Evolutionary conservation across 2,888 invertebrate genomes (phyloP).

Genomic region (Lamellibrachia satsuma): DNA sequence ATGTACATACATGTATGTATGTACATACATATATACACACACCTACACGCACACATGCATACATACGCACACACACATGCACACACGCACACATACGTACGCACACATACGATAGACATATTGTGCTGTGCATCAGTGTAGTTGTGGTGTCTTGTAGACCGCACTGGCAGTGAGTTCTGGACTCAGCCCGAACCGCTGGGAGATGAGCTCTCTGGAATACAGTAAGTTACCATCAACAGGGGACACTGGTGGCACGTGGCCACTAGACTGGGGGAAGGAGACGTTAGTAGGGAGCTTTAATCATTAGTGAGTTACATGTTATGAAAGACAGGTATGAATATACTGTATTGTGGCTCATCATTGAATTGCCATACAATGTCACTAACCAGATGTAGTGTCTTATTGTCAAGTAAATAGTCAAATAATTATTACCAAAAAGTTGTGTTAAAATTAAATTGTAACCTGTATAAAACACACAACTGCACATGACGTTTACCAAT

Average conservation of each 20-base stretch:
- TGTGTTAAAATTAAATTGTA: too few relatives aligned
- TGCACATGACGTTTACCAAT: too few relatives aligned
- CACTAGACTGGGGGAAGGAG: not conserved
- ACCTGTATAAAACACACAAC: too few relatives aligned
- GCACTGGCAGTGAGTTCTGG: slow-evolving; percentile 66
- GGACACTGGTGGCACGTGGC: not conserved
- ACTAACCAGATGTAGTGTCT: not conserved
- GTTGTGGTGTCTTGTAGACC: slow-evolving; percentile 50
- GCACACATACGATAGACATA: not conserved
- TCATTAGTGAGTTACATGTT: not conserved
- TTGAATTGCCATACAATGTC: too few relatives aligned
- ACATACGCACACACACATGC: not conserved
- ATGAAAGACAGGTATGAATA: not conserved
- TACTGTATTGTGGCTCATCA: not conserved
- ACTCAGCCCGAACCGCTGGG: slow-evolving; percentile 63
- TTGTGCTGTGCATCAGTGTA: not conserved
- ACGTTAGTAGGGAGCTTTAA: not conserved
- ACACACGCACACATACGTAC: not conserved
- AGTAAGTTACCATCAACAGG: slow-evolving; percentile 31
- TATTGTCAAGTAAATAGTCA: not conserved
- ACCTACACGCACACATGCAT: not conserved
- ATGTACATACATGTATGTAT: not conserved
- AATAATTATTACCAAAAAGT: too few relatives aligned
- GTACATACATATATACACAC: not conserved
- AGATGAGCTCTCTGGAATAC: slow-evolving; percentile 59